Conservation (phyloP, 2,888 invertebrate genomes). For the Cancer borealis region DNA sequence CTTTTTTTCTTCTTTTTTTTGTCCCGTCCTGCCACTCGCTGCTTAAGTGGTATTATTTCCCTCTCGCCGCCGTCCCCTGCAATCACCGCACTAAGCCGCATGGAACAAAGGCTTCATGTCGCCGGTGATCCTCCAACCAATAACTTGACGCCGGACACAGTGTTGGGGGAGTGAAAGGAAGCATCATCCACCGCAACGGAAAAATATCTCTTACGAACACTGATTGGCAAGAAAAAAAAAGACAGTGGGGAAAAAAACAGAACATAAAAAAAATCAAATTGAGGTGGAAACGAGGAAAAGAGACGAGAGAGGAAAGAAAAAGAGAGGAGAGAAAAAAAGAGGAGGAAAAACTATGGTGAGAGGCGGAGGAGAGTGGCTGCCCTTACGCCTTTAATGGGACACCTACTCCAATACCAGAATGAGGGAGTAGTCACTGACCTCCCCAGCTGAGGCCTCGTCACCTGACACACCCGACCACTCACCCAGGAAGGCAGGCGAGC, state of each 20-base stretch:
- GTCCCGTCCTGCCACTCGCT: neutral
- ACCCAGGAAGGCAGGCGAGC: no score
- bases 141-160: constrained; percentile 7
- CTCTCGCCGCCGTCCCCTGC: neutral
- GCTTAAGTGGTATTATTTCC: neutral
- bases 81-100: neutral
- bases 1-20: neutral
- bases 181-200: neutral
- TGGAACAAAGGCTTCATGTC: neutral
- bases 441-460: no score
- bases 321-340: neutral
- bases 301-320: neutral
- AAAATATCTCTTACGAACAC: neutral
- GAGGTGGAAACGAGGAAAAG: neutral
- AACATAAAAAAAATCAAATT: neutral
- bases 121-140: neutral
- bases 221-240: neutral
- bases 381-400: no score
- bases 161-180: neutral
- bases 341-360: no score
- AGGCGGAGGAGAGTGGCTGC: no score
- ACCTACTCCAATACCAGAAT: no score
- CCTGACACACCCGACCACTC: no score
- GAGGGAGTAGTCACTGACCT: no score
- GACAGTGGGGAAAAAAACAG: neutral